A percentile compares a stretch with the other conserved stretches of the same genome.
These are phyloP conservation scores for Pitangus sulphuratus DNA, from an alignment of 2,797 vertebrate genomes.

Conservation along the genomic window DNA sequence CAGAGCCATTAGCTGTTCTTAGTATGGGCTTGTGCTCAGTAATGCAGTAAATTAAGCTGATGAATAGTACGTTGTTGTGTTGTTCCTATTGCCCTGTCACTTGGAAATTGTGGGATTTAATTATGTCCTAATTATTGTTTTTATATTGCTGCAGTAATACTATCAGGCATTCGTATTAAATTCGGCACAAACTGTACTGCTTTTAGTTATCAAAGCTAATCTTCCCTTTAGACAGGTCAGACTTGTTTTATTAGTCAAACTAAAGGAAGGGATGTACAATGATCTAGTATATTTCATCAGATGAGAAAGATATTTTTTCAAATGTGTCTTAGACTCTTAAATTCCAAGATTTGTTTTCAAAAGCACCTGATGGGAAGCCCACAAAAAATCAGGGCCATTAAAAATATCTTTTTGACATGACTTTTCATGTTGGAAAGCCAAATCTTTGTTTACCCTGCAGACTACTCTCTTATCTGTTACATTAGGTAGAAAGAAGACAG, in stretches of 20 bases:
- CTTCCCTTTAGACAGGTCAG: background rate
- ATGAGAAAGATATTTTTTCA: background rate
- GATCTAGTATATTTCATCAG: background rate
- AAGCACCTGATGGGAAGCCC: background rate
- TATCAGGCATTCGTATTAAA: background rate
- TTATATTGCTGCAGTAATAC: background rate
- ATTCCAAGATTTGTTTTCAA: background rate
- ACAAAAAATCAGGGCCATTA: background rate
- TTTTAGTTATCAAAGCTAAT: background rate
- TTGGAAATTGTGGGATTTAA: background rate
- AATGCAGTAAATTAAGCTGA: background rate
- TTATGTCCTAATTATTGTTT: background rate
- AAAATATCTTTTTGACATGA: background rate
- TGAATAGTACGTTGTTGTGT: background rate
- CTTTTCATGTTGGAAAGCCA: background rate
- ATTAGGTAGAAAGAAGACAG: background rate
- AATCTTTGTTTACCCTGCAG: background rate
- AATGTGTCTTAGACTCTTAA: background rate
- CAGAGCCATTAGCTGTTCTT: background rate
- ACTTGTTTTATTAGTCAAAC: background rate
- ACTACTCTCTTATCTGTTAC: background rate
- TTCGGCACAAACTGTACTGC: background rate
- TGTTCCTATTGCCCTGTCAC: background rate
- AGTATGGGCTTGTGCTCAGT: background rate
- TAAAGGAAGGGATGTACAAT: background rate